Evolutionary conservation across 2,797 vertebrate genomes (phyloP).

Genomic region (Euthynnus affinis): DNA sequence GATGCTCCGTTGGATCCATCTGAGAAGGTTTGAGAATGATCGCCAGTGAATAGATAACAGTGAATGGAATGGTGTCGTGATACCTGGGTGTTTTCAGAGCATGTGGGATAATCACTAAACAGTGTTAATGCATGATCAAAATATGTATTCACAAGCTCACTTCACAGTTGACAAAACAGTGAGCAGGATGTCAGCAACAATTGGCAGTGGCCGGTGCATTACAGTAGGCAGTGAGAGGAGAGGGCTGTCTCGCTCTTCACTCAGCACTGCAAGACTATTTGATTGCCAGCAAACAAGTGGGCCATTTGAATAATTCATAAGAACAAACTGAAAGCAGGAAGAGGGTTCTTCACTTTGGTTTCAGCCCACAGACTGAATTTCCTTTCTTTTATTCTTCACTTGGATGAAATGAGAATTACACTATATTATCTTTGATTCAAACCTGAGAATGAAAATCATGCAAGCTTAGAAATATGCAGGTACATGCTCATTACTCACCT

Average conservation of each 20-base stretch:
- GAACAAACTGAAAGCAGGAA: constrained; percentile 75
- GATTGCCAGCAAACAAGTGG: constrained; percentile 83
- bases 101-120: constrained; percentile 44
- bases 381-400: constrained; percentile 36
- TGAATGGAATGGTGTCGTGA: constrained; percentile 8
- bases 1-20: constrained; percentile 79
- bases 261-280: constrained; percentile 66
- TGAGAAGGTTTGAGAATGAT: constrained; percentile 74
- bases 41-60: constrained; percentile 28
- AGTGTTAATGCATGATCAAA: constrained; percentile 47
- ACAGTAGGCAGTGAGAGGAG: constrained; percentile 66
- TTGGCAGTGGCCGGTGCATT: constrained; percentile 69
- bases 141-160: constrained; percentile 65
- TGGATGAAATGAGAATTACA: constrained; percentile 41
- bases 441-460: constrained; percentile 31
- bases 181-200: constrained; percentile 76
- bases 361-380: constrained; percentile 37
- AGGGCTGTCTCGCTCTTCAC: constrained; percentile 62
- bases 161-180: constrained; percentile 80
- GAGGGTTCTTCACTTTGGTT: constrained; percentile 64
- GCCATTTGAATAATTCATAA: constrained; percentile 80
- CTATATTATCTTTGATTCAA: constrained; percentile 25
- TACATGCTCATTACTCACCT: constrained; percentile 74
- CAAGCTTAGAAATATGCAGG: constrained; percentile 32
- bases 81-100: constrained; percentile 39